A percentile compares a stretch with the other conserved stretches of the same genome.
Conservation (phyloP, 2,797 vertebrate genomes). For the Mionectes olivaceus region DNA sequence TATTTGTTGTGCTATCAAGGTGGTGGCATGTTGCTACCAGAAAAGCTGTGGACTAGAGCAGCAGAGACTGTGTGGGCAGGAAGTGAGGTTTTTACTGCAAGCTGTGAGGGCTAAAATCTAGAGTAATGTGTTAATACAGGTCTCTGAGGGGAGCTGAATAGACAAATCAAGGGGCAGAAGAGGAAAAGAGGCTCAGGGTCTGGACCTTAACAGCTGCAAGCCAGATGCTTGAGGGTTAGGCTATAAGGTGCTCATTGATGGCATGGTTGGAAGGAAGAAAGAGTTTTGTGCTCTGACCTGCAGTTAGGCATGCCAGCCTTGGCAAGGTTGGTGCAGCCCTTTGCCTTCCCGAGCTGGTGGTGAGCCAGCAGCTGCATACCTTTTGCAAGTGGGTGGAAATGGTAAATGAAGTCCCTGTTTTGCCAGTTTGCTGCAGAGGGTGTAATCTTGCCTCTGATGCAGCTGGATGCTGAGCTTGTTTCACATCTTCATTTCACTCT, state of each 20-base stretch:
- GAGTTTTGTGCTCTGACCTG: not conserved
- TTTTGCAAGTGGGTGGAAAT: not conserved
- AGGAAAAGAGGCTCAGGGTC: not conserved
- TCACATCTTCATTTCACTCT: not conserved
- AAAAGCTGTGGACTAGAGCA: not conserved
- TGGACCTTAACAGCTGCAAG: not conserved
- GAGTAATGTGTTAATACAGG: not conserved
- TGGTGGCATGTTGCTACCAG: not conserved
- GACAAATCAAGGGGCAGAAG: not conserved
- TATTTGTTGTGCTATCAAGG: not conserved
- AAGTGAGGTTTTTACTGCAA: not conserved
- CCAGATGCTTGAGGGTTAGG: not conserved
- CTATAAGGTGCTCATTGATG: not conserved
- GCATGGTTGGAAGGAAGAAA: not conserved
- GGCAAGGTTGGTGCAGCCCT: not conserved
- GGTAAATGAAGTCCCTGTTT: not conserved
- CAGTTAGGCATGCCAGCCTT: not conserved
- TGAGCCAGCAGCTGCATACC: not conserved
- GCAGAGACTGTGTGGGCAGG: not conserved
- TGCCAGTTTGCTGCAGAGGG: not conserved
- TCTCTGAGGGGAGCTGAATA: not conserved
- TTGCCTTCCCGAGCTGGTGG: not conserved
- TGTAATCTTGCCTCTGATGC: not conserved
- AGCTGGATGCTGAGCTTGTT: not conserved
- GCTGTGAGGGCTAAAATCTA: not conserved